Conservation (phyloP, 2,113 vertebrate species). For the Oplegnathus fasciatus region DNA sequence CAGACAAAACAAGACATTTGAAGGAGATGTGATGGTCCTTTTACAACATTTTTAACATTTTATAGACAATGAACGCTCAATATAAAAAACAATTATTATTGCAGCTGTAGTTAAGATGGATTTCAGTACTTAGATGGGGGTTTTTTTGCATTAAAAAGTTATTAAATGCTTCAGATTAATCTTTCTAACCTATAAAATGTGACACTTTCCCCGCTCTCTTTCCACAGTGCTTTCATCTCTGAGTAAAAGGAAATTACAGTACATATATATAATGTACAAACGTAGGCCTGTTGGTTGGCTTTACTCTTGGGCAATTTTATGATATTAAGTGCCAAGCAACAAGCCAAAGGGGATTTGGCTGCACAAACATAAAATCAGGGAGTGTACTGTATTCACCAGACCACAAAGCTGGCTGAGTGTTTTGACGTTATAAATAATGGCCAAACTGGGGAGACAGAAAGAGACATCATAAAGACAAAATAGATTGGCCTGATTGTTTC, state of each 20-base stretch:
- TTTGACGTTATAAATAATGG: slow-evolving; percentile 12
- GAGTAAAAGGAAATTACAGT: slow-evolving; percentile 7
- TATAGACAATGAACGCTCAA: not conserved
- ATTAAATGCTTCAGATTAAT: not conserved
- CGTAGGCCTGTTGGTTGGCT: slow-evolving; percentile 15
- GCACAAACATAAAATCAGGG: slow-evolving; percentile 41
- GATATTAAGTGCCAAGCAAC: slow-evolving; percentile 44
- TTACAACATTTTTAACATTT: not conserved
- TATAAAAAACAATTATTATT: not conserved
- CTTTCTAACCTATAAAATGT: not conserved
- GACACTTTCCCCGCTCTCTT: not conserved
- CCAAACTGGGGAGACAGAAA: not conserved
- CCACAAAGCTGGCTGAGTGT: not conserved
- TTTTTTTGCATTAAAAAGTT: not conserved
- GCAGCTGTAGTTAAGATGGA: not conserved
- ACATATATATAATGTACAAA: not conserved
- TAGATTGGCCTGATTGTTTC: not conserved
- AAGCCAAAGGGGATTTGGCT: slow-evolving; percentile 47
- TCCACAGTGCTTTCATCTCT: not conserved
- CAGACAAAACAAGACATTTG: not conserved
- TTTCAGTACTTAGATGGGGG: not conserved
- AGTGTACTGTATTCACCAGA: slow-evolving; percentile 26
- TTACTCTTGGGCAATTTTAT: slow-evolving; percentile 38
- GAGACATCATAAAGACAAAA: too few relatives aligned
- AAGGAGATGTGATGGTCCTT: not conserved